Evolutionary conservation across 2,888 invertebrate genomes (phyloP).

Genomic region (Drosophila colorata): DNA sequence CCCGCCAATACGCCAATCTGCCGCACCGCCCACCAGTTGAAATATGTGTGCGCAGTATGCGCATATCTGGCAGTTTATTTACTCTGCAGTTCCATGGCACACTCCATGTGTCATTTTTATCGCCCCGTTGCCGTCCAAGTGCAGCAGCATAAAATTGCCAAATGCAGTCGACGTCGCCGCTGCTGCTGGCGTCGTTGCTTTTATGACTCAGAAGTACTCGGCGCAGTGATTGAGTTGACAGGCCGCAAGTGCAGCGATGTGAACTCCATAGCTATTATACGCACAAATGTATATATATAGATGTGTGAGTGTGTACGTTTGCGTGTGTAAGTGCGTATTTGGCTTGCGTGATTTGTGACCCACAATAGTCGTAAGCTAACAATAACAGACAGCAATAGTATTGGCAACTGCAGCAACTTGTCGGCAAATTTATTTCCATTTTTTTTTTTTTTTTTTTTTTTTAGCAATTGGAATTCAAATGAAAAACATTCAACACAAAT

Average conservation of each 20-base stretch:
- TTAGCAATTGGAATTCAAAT: background rate
- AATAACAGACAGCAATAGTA: conserved; percentile 19
- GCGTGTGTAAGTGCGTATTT: conserved; percentile 14
- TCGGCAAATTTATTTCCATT: conserved; percentile 1
- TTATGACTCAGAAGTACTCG: conserved; percentile 68
- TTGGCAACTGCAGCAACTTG: conserved; percentile 18
- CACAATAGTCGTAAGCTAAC: conserved; percentile 31
- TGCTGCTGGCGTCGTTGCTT: conserved; percentile 23
- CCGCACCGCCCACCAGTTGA: background rate
- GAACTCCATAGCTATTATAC: conserved; percentile 27
- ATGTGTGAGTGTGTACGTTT: conserved; percentile 7
- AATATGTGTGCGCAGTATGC: conserved; percentile 1
- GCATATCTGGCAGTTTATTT: conserved; percentile 40
- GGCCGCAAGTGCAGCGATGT: conserved; percentile 33
- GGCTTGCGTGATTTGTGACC: conserved; percentile 36
- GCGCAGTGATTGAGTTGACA: conserved; percentile 59
- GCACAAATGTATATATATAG: background rate
- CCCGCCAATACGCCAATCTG: background rate
- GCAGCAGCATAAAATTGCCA: conserved; percentile 45
- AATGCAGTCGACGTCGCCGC: conserved; percentile 25
- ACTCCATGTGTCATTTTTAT: conserved; percentile 56
- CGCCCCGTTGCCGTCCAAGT: conserved; percentile 27
- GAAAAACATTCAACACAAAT: background rate
- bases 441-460: conserved; percentile 9
- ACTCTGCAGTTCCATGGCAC: conserved; percentile 39